Percentiles rank a stretch among this genome's conserved stretches.
phyloP scores from a whole-genome alignment of 2,113 vertebrate genomes.

The Cathartes aura region DNA sequence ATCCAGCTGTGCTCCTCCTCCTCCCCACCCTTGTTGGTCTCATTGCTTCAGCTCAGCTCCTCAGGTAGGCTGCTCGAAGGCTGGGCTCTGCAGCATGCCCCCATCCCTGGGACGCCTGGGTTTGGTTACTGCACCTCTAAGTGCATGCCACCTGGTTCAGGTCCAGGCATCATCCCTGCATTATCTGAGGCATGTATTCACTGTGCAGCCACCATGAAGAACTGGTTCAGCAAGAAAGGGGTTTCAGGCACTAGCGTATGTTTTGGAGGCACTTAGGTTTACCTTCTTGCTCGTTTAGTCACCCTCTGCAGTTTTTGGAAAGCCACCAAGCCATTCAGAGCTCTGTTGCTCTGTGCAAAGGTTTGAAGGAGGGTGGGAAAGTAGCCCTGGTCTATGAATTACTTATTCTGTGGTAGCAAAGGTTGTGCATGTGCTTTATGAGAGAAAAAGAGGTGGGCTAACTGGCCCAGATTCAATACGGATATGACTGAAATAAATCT shows the following conservation, averaged over 20 bases:
- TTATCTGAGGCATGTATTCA: neutral
- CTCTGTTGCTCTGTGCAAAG: neutral
- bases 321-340: neutral
- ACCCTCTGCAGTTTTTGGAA: neutral
- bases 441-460: neutral
- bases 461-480: neutral
- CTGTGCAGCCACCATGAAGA: neutral
- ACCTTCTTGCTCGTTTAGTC: neutral
- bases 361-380: neutral
- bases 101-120: rapidly evolving
- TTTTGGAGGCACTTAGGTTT: neutral
- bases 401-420: neutral
- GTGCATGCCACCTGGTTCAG: neutral
- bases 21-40: rapidly evolving
- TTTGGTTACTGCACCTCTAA: neutral
- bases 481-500: neutral
- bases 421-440: neutral
- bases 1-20: neutral
- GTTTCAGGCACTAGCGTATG: neutral
- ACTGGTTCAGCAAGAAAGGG: neutral
- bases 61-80: neutral
- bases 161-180: neutral
- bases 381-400: neutral
- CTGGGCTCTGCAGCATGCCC: neutral
- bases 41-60: neutral